Base-by-base conservation (phyloP, 37 sponge, comb jelly and placozoan species). In the Aplysina aerophoba region DNA sequence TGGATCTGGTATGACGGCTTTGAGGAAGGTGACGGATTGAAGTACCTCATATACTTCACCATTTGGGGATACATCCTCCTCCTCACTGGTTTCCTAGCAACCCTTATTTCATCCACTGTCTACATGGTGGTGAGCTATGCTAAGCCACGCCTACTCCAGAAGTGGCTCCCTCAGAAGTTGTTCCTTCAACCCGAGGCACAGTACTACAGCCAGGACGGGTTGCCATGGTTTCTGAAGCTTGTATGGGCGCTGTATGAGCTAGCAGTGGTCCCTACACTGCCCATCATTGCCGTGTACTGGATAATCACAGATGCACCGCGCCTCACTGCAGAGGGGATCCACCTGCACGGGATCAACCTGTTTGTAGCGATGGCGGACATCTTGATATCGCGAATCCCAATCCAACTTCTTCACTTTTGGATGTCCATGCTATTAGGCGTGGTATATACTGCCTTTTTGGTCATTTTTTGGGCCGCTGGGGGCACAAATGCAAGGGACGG, bases 381-480 rank as follows among this genome's bases (percentile, higher is more conserved):
- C 21, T 37, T 85, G 27, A 24, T 94, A 28, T 75, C 75, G 8
- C 40, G 83, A n/a, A 54, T 90, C 0, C 91, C 91, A 0, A 62
- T 84, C 17, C 82, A 87, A 37, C 28, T 91, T 28, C 44, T 88
- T 0, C 94, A 94, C 31, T 78, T 90, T 38, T 50, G 33, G 55
- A 77, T 79, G 30, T 64, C 84, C 31, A 24, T 73, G 20, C 0
- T 79, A 17, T 79, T 83, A 60, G 59, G 38, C 15, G 57, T 82
- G 0, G 41, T 62, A 25, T 94, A 91, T 55, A 50, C 80, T 12
- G 71, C 91, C 0, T 91, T 94, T 63, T 81, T 78, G 19, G 65
- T 41, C 30, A 87, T 93, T 24, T 93, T 87, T 83, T 86, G 31
- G 28, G 88, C 78, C n/a, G 88, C 88, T 53, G 91, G 91, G 14